Percentiles rank a stretch among this genome's conserved stretches.
phyloP scores from a whole-genome alignment of 2,888 invertebrate species.

The Bellardia pandia region DNA sequence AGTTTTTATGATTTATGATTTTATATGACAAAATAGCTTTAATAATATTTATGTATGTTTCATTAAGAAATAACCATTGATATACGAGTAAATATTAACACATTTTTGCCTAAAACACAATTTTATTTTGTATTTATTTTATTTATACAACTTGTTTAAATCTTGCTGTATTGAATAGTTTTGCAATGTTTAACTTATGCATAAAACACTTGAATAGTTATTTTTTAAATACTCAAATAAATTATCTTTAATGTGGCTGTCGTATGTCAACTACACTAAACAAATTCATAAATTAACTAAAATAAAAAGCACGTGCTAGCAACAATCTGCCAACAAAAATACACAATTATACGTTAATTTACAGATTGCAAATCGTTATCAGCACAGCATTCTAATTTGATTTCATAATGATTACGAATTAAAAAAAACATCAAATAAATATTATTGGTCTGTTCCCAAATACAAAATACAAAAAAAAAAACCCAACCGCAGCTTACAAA shows the following conservation, averaged over 20 bases:
- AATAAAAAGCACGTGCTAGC: slow-evolving; percentile 34
- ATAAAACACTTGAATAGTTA: not conserved
- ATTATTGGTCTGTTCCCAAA: not conserved
- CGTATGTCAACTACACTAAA: not conserved
- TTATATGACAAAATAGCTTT: too few species aligned
- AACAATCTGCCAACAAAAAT: not conserved
- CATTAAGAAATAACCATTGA: too few species aligned
- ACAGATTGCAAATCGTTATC: slow-evolving; percentile 1
- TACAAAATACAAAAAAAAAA: not conserved
- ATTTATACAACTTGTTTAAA: too few species aligned
- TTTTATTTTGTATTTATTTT: too few species aligned
- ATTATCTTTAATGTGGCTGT: not conserved
- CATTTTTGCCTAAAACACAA: too few species aligned
- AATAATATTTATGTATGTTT: too few species aligned
- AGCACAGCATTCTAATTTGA: slow-evolving; percentile 25
- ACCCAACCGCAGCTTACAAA: not conserved
- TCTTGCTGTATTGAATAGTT: too few species aligned
- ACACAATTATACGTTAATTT: not conserved
- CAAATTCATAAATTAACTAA: not conserved
- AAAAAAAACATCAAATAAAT: slow-evolving; percentile 8
- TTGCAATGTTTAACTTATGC: not conserved
- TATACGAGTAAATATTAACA: too few species aligned
- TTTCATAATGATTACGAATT: slow-evolving; percentile 29
- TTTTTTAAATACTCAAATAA: not conserved
- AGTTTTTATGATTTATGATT: too few species aligned